Percentiles rank a stretch among this genome's conserved stretches.
These are phyloP conservation scores for Plagodis pulveraria DNA, from an alignment of 2,888 invertebrate species.

Conservation along the genomic window DNA sequence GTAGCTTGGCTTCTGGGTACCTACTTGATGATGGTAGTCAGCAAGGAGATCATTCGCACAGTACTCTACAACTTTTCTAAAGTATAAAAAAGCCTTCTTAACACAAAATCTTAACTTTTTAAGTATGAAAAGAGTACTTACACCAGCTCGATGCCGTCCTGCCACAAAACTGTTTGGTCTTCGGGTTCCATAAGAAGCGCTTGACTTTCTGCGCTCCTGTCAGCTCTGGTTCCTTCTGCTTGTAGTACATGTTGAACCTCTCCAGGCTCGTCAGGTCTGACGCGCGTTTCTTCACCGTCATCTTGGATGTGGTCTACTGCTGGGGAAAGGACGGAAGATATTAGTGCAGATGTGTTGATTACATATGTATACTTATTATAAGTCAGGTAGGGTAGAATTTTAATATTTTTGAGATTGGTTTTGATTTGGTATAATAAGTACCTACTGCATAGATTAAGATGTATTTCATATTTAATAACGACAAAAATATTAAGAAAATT, in stretches of 20 bases:
- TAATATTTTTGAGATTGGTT: too few species aligned
- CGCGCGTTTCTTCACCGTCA: slow-evolving; percentile 83
- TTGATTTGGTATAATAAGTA: too few species aligned
- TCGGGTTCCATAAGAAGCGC: slow-evolving; percentile 91
- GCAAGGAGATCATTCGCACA: too few species aligned
- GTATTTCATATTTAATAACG: too few species aligned
- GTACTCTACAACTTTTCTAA: not conserved
- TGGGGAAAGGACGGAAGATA: slow-evolving; percentile 2
- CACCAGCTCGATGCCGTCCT: slow-evolving; percentile 93
- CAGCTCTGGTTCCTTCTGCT: slow-evolving; percentile 85
- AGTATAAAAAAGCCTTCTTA: not conserved
- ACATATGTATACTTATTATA: too few species aligned
- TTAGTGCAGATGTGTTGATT: not conserved
- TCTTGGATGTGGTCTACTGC: slow-evolving; percentile 47
- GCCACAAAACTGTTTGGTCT: slow-evolving; percentile 90
- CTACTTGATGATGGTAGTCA: too few species aligned
- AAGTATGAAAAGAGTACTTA: slow-evolving; percentile 78
- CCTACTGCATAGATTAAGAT: too few species aligned
- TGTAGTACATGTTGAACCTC: slow-evolving; percentile 87
- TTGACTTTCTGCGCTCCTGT: slow-evolving; percentile 85
- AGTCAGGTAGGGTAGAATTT: too few species aligned
- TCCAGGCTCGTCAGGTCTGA: slow-evolving; percentile 84
- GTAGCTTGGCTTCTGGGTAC: too few species aligned
- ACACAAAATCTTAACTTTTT: not conserved
- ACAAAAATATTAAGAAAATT: too few species aligned